Evolutionary conservation across 2,113 vertebrate species (phyloP), one percentile per base, ranked within the genome.

Genomic region (Saguinus midas): DNA sequence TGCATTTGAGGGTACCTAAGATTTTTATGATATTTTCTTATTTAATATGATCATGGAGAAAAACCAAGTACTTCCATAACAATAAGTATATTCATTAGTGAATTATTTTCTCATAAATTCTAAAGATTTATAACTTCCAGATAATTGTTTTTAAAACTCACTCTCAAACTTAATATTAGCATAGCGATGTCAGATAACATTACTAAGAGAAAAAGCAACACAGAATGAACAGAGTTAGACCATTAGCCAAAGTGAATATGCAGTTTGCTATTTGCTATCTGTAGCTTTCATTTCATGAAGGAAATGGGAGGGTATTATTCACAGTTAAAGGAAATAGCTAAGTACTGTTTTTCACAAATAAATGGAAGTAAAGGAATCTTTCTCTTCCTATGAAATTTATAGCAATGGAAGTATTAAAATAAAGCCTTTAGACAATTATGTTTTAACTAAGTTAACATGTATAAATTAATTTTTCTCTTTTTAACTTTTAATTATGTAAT

Each of bases 41-140:
- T 25, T 90, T 68, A 78, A 61, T 79, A 40, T 80, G n/a, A 85
- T 3, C 35, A 68, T 57, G 16, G 50, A 81, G 35, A 73, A 94
- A 96, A 35, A 23, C 0, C 14, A 55, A 68, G 7, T 87, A 79
- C 40, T 96, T 5, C 21, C 6, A 48, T 79, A 95, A 91, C 9
- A 81, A 23, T 85, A 96, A 94, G 23, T 58, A 91, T 80, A 95
- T 90, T 76, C 43, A 35, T 88, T 94, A 92, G 91, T 95, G 80
- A 5, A 61, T 45, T 95, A 55, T 82, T 96, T 18, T 70, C 18
- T 90, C 55, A 61, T 48, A 91, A 13, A 68, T 16, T 92, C 52
- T 87, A 76, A 80, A 25, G 58, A 87, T 90, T 87, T 91, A 58
- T 86, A 18, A 80, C 17, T 76, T 25, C 17, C 6, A 90, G 1